Conservation (phyloP, 2,888 invertebrate genomes). For the Sphaerolaimus hirsutus region DNA sequence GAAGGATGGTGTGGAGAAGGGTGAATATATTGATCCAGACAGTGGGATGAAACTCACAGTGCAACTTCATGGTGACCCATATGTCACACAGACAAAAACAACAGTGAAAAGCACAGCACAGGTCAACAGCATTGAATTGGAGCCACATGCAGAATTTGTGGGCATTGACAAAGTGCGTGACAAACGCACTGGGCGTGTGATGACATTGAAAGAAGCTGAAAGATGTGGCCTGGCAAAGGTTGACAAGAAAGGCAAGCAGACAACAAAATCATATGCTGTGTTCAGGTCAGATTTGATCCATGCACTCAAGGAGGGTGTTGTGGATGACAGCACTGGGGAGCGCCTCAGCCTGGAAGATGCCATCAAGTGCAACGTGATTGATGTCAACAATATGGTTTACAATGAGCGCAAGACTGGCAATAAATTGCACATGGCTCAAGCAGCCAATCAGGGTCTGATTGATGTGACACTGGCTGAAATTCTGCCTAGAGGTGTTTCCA, state of each 20-base stretch:
- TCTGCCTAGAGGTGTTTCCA: constrained; percentile 19
- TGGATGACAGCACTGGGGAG: constrained; percentile 46
- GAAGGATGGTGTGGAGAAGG: constrained; percentile 19
- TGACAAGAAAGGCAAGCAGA: constrained; percentile 25
- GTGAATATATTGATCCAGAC: constrained; percentile 22
- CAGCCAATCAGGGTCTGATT: constrained; percentile 23
- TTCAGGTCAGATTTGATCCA: constrained; percentile 23
- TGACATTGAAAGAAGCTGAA: constrained; percentile 24
- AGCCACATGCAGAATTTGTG: constrained; percentile 24
- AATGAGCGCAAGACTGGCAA: constrained; percentile 15
- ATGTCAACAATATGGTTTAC: constrained; percentile 27
- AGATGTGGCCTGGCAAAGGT: constrained; percentile 22
- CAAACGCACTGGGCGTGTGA: constrained; percentile 18
- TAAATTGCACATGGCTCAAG: constrained; percentile 13
- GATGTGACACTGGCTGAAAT: constrained; percentile 24
- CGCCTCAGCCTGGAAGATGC: constrained; percentile 61
- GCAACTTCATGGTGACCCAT: constrained; percentile 23
- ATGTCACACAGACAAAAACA: constrained; percentile 24
- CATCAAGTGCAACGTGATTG: constrained; percentile 50
- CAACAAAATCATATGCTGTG: constrained; percentile 20
- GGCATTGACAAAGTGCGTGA: constrained; percentile 24
- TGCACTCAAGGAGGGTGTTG: constrained; percentile 49
- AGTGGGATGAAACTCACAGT: constrained; percentile 26
- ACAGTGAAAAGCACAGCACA: constrained; percentile 23
- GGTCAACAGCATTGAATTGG: constrained; percentile 23